Base-by-base conservation (phyloP, 2,888 invertebrate genomes). In the Drosophila sordidula region DNA sequence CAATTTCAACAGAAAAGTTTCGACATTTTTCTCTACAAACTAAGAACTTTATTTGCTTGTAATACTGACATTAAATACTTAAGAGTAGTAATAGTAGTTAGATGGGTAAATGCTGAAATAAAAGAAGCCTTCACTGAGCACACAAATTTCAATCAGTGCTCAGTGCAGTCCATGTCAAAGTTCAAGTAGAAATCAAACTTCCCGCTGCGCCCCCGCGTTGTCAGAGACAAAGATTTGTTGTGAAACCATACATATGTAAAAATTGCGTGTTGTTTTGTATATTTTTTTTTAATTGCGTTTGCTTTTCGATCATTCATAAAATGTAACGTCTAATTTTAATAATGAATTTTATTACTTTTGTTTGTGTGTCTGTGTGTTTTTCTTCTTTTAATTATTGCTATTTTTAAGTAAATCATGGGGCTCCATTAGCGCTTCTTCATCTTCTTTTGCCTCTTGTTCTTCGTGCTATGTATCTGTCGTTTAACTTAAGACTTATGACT, bases 281-380 rank as follows among this genome's bases (percentile, higher is more conserved):
- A 52, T 62, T 67, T 64, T 63, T 69, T 83, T 82, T 83, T 86
- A 83, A 86, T 86, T 83, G 84, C 78, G 62, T 82, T 83, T 83
- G 84, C 71, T 80, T 85, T 70, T 84, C 78, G 68, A 80, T 83
- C 83, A 78, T 78, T 86, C 87, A 87, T 87, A 86, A 76, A 83
- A 83, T 85, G 89, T 90, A 90, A 90, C 90, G 90, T 90, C 84
- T 88, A 89, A 82, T 73, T 80, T 82, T 82, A 78, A 82, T 86
- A 85, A 85, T 81, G 74, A 82, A 74, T 73, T 78, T 74, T 68
- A 77, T 80, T 85, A 73, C 66, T 52, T 46, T 16, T 63, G 71
- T 81, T 61, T 76, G 62, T 78, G 67, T 70, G 46, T 73, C 46
- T 54, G 26, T 68, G 52, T 71, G 44, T 75, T 18, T 22, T 39